Percentiles rank a stretch among this genome's conserved stretches.
These are phyloP conservation scores for Macropodus opercularis DNA, from an alignment of 2,797 vertebrate genomes.

Conservation along the genomic window DNA sequence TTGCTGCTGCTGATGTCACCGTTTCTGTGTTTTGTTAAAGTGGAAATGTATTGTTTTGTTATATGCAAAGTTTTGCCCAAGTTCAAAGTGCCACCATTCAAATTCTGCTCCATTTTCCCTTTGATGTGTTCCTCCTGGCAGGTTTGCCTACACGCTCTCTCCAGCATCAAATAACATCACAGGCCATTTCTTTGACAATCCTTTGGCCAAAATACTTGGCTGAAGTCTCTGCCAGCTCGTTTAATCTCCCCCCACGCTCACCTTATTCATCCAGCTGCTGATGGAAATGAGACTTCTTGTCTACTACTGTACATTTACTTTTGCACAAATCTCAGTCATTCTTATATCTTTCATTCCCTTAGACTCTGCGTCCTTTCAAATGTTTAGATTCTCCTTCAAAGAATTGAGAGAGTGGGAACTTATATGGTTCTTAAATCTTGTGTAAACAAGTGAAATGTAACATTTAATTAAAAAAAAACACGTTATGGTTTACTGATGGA, in stretches of 20 bases:
- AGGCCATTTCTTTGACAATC: constrained; percentile 68
- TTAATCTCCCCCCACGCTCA: constrained; percentile 62
- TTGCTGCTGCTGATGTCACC: constrained; percentile 13
- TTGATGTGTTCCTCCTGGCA: constrained; percentile 65
- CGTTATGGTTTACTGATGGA: neutral
- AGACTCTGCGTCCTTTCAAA: neutral
- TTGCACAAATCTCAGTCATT: constrained; percentile 35
- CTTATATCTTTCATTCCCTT: constrained; percentile 4
- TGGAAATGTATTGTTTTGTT: constrained; percentile 50
- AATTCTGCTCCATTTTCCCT: constrained; percentile 47
- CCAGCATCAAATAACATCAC: constrained; percentile 70
- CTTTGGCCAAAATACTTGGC: constrained; percentile 68
- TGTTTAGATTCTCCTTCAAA: constrained; percentile 4
- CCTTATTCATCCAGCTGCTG: constrained; percentile 42
- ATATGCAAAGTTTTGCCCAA: constrained; percentile 52
- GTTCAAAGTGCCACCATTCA: constrained; percentile 54
- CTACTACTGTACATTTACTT: constrained; percentile 31
- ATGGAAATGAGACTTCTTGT: constrained; percentile 54
- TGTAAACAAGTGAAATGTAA: neutral
- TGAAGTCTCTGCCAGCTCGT: constrained; percentile 57
- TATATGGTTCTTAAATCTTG: neutral
- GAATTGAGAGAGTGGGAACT: neutral
- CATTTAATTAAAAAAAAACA: constrained; percentile 5
- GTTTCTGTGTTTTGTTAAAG: constrained; percentile 9
- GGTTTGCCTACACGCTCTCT: constrained; percentile 53